Conservation (phyloP, 2,888 invertebrate species). For the Tinea pellionella region DNA sequence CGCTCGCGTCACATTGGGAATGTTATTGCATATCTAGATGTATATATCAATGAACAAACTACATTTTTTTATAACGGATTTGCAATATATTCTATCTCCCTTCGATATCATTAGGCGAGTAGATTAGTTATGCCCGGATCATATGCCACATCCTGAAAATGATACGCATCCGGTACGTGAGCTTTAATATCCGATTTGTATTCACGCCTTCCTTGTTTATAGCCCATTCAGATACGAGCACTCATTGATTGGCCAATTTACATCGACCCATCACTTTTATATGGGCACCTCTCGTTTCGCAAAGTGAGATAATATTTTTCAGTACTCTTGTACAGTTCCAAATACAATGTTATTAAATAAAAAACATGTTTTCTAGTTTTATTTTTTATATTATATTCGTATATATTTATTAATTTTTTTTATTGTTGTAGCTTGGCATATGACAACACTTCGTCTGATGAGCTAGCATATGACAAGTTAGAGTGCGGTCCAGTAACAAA, state of each 20-base stretch:
- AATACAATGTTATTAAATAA: background rate
- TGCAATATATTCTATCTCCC: background rate
- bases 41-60: too few species aligned
- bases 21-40: too few species aligned
- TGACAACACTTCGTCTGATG: too few species aligned
- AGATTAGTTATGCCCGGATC: background rate
- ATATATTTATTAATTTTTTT: too few species aligned
- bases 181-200: constrained; percentile 64
- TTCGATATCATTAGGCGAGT: background rate
- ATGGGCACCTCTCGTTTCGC: constrained; percentile 17
- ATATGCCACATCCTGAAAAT: constrained; percentile 1
- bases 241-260: constrained; percentile 54
- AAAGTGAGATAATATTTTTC: background rate
- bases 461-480: too few species aligned
- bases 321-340: background rate
- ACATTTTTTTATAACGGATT: too few species aligned
- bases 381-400: too few species aligned
- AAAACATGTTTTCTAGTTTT: too few species aligned
- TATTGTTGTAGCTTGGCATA: too few species aligned
- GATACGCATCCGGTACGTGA: constrained; percentile 5
- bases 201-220: constrained; percentile 63
- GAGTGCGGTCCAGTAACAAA: background rate
- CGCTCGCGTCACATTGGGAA: too few species aligned
- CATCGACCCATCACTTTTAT: constrained; percentile 53
- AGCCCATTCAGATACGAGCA: constrained; percentile 56